Conservation (phyloP, 2,113 vertebrate genomes). For the Castor canadensis region DNA sequence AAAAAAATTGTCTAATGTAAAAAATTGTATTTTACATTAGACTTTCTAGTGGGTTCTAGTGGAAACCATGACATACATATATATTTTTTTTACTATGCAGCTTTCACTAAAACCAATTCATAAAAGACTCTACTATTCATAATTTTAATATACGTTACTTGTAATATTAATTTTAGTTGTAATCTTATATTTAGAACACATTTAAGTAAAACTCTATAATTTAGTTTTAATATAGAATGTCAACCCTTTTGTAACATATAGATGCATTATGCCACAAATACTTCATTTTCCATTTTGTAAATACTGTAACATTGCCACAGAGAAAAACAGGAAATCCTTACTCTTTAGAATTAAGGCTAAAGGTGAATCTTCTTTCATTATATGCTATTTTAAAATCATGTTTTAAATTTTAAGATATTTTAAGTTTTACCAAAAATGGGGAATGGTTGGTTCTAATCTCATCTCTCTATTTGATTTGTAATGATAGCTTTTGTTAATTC, state of each 20-base stretch:
- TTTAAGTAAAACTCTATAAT: neutral
- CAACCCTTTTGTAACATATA: neutral
- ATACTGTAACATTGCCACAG: neutral
- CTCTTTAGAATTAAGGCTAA: neutral
- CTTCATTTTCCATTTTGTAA: neutral
- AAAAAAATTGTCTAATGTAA: too few relatives aligned
- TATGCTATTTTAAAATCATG: neutral
- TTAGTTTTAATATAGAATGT: neutral
- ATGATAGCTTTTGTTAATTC: neutral
- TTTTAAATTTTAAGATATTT: neutral
- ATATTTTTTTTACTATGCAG: neutral
- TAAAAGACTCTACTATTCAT: neutral
- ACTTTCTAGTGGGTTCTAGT: neutral
- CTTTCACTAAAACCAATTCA: neutral
- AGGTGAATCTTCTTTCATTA: neutral
- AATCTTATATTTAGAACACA: neutral
- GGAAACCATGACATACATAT: neutral
- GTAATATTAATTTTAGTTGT: neutral
- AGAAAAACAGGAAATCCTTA: neutral
- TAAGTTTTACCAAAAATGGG: neutral
- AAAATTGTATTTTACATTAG: slow-evolving; percentile 36
- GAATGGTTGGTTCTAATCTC: neutral
- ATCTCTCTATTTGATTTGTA: neutral
- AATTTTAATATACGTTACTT: neutral
- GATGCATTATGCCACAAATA: neutral